Evolutionary conservation across 2,113 vertebrate genomes (phyloP), one percentile per base, ranked within the genome.

Genomic region (Lanius ludovicianus): DNA sequence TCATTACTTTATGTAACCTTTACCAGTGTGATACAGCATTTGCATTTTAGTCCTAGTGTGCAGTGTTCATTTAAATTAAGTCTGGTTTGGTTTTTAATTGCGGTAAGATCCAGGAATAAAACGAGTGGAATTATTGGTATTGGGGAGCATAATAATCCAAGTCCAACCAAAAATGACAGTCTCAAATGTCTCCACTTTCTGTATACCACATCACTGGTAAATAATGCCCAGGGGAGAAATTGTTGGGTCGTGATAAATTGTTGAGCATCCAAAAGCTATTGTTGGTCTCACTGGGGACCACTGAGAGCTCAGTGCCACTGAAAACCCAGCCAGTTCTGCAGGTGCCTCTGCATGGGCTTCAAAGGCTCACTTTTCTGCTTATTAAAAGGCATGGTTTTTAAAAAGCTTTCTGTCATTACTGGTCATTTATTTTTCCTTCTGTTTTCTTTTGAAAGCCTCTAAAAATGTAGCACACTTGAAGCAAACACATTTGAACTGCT

Each of bases 161-260:
- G 35, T 64, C 68, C 76, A 90, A 52, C 35, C 0, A 4, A 86
- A 89, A 86, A 84, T 73, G 21, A 42, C 68, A 78, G 37, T 84
- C 52, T 93, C 44, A 84, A 89, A 87, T 71, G 49, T 64, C 64
- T 90, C 57, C 33, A 41, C 22, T 73, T 89, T 68, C 64, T 75
- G 13, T 89, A 46, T n/a, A 80, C 52, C 83, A 53, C 86, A 15
- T 39, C 75, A 41, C 5, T 94, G 78, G 74, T 87, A 79, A 91
- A 94, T 94, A 89, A 79, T 79, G 42, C 93, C 77, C 80, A 30
- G 46, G 86, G 62, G 93, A 53, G 21, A 79, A 94, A 87, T 87
- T 96, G 88, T 84, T 93, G 92, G 93, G 88, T 84, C 0, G 11
- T 95, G 96, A 97, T 97, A 92, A 96, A 96, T 92, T 87, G 92